These are phyloP conservation scores for Clarias magur DNA, from an alignment of 2,113 vertebrate species.

Conservation along the genomic window DNA sequence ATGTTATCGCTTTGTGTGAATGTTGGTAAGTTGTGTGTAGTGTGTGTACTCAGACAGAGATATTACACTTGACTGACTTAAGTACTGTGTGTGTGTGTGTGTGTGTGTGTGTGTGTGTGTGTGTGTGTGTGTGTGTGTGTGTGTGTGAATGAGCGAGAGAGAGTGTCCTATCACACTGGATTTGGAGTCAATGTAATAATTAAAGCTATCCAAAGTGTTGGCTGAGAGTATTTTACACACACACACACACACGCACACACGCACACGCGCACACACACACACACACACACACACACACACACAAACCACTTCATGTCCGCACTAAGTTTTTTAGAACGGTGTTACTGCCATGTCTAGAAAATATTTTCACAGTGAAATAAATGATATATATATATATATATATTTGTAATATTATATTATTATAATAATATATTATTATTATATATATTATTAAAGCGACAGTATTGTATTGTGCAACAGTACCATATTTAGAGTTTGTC, in stretches of 20 bases:
- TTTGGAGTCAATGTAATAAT: constrained; percentile 73
- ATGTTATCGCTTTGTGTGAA: constrained; percentile 27
- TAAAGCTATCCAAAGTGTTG: constrained; percentile 70
- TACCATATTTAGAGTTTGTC: no score
- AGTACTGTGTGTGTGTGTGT: constrained; percentile 52
- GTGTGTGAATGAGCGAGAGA: constrained; percentile 50
- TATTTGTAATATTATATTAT: no score
- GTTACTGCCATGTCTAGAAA: not conserved
- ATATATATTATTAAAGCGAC: not conserved
- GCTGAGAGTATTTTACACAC: constrained; percentile 57
- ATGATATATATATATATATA: not conserved
- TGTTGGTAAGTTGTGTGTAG: constrained; percentile 18
- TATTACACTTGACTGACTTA: constrained; percentile 53
- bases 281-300: not conserved
- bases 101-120: constrained; percentile 20
- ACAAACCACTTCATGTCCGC: not conserved
- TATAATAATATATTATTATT: no score
- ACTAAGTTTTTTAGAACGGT: not conserved
- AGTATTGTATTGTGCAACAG: no score
- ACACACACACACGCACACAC: constrained; percentile 7
- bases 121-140: constrained; percentile 54
- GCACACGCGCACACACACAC: no score
- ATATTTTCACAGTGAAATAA: not conserved
- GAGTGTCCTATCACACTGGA: constrained; percentile 31
- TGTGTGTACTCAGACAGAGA: constrained; percentile 43